A percentile compares a stretch with the other conserved stretches of the same genome.
Evolutionary conservation across 92 coral and sea anemone genomes (phyloP).

Genomic region (Ricordea florida): DNA sequence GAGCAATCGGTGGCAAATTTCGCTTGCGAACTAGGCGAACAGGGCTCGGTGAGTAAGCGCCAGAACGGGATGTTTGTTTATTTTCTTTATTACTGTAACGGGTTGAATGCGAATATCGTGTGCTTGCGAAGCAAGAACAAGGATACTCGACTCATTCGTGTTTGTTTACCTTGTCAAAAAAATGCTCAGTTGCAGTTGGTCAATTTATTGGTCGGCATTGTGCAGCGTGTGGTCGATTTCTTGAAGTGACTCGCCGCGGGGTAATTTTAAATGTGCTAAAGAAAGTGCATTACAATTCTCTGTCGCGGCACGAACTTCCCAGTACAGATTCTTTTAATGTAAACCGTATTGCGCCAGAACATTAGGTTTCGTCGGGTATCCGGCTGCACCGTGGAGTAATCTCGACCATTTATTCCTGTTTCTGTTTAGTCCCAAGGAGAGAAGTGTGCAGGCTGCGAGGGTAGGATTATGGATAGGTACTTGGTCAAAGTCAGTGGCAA

Average conservation of each 20-base stretch:
- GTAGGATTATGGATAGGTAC: conserved; percentile 88
- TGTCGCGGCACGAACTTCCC: too few species aligned
- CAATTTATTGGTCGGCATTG: not conserved
- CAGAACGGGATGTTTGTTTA: not conserved
- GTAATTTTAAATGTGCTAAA: too few species aligned
- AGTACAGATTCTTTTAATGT: too few species aligned
- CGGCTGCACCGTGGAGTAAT: too few species aligned
- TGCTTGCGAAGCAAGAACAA: not conserved
- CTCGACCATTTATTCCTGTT: too few species aligned
- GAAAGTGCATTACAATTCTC: too few species aligned
- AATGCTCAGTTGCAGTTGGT: not conserved
- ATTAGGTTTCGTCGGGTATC: too few species aligned
- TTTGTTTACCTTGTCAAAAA: conserved; percentile 32
- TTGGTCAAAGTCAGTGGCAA: conserved; percentile 95
- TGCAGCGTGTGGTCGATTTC: not conserved
- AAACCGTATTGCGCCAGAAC: too few species aligned
- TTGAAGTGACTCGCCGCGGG: too few species aligned
- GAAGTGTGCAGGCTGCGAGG: conserved; percentile 90
- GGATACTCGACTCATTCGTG: not conserved
- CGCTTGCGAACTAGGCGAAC: conserved; percentile 79
- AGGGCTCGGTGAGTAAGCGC: conserved; percentile 74
- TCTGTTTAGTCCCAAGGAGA: conserved; percentile 83
- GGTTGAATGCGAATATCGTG: not conserved
- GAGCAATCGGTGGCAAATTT: conserved; percentile 82
- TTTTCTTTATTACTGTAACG: conserved; percentile 50